Evolutionary conservation across 2,797 vertebrate genomes (phyloP).

Genomic region (Podargus strigoides): DNA sequence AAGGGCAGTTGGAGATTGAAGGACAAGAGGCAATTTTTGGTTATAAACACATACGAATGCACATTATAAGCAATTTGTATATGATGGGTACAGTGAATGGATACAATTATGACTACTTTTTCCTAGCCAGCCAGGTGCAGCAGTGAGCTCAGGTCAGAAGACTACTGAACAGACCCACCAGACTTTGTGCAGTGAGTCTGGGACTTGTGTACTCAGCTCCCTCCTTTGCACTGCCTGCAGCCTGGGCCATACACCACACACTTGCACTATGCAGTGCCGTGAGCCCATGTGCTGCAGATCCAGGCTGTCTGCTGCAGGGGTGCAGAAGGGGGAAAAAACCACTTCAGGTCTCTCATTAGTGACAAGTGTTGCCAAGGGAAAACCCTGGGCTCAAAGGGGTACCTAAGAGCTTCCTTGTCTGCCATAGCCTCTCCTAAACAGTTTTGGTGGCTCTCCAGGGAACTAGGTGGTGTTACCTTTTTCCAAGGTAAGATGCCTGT

Average conservation of each 20-base stretch:
- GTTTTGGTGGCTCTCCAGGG: background rate
- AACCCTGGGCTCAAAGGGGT: background rate
- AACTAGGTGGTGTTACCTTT: background rate
- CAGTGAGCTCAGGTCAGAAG: background rate
- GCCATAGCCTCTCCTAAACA: background rate
- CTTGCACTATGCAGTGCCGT: fast-evolving
- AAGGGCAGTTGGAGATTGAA: background rate
- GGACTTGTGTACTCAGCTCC: fast-evolving
- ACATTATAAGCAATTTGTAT: background rate
- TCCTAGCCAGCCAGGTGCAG: background rate
- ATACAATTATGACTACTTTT: background rate
- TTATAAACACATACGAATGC: background rate
- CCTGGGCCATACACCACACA: fast-evolving
- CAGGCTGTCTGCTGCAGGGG: fast-evolving
- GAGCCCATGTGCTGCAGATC: fast-evolving
- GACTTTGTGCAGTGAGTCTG: background rate
- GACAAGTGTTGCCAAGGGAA: background rate
- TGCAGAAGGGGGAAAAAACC: background rate
- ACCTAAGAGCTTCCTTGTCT: background rate
- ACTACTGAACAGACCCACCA: background rate
- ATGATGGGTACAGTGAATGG: background rate
- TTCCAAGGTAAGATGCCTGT: background rate
- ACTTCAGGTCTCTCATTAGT: too few species aligned
- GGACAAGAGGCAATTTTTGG: background rate
- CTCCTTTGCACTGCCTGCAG: background rate